A percentile compares a stretch with the other conserved stretches of the same genome.
These are phyloP conservation scores for Oscarella lobularis DNA, from an alignment of 37 sponge, comb jelly and placozoan species.

Conservation along the genomic window DNA sequence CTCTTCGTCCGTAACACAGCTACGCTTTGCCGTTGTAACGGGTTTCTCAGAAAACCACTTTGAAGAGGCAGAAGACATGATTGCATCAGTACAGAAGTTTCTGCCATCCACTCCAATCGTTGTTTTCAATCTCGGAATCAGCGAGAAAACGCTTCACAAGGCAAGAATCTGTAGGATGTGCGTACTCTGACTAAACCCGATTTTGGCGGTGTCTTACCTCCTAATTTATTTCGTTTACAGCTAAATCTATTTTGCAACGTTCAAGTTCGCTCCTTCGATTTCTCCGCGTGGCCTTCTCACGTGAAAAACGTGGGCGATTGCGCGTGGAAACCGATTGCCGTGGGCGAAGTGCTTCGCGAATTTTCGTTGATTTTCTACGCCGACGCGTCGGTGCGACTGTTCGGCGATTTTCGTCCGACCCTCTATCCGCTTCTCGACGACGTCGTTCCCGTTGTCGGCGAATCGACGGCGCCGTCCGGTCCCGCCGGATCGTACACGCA, in stretches of 20 bases:
- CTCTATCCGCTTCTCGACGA: background rate
- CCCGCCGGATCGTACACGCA: background rate
- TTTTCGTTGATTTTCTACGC: background rate
- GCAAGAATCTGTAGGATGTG: background rate
- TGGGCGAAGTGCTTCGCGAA: background rate
- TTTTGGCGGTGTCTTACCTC: too few species aligned
- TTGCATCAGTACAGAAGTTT: background rate
- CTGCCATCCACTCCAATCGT: background rate
- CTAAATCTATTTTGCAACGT: background rate
- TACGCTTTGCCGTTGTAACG: too few species aligned
- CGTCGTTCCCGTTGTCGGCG: background rate
- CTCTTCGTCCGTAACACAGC: too few species aligned
- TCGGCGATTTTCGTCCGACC: background rate
- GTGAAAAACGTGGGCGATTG: background rate
- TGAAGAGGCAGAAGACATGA: background rate
- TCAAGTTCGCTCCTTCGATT: background rate
- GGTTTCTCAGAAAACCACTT: background rate
- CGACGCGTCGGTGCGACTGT: background rate
- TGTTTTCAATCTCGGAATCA: background rate
- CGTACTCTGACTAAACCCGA: too few species aligned
- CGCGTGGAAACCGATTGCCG: background rate
- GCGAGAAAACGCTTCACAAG: background rate
- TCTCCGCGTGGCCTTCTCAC: background rate
- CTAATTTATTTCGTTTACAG: too few species aligned
- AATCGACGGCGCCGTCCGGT: background rate